Base-by-base conservation (phyloP, 2,888 invertebrate genomes). In the Aethes cnicana region DNA sequence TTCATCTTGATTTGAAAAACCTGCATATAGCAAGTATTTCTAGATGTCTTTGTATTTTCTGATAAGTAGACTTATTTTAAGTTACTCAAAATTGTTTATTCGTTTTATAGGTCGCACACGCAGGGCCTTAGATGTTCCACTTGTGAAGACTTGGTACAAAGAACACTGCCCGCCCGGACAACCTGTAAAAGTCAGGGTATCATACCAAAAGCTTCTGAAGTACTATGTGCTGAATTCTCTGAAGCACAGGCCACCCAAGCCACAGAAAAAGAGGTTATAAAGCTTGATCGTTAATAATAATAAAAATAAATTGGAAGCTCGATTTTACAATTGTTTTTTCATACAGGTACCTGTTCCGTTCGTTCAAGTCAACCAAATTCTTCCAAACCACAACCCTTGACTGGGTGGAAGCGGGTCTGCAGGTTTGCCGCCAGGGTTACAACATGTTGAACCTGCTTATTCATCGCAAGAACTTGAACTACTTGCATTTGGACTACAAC, bases 301-400 rank as follows among this genome's bases (percentile, higher is more conserved):
- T n/a, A n/a, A n/a, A n/a, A n/a, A n/a, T n/a, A n/a, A n/a, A n/a
- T n/a, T n/a, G n/a, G n/a, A n/a, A n/a, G n/a, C n/a, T n/a, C n/a
- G n/a, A n/a, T n/a, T n/a, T n/a, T n/a, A n/a, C n/a, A n/a, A n/a
- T n/a, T 8, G 12, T 11, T 5, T 46, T 50, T 41, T 54, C 52
- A 53, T 61, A 11, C 59, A 94, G 95, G 53, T 98, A 98, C 73
- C 89, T 99, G 35, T 99, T 99, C 93, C 94, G 99, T 20, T 99
- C 99, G 0, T 99, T 99, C 89, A 99, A 99, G 84, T 97, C 98
- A 0, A 99, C 99, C 0, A 99, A 99, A 84, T 99, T 99, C 91
- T 99, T 99, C 92, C 99, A 99, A 93, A 98, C 98, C 0, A 99
- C 99, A 0, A 98, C 98, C 0, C 89, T 99, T 63, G 99, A 99